Percentiles rank a stretch among this genome's conserved stretches.
phyloP scores from a whole-genome alignment of 1,140 invertebrate species.

The Magallana angulata region DNA sequence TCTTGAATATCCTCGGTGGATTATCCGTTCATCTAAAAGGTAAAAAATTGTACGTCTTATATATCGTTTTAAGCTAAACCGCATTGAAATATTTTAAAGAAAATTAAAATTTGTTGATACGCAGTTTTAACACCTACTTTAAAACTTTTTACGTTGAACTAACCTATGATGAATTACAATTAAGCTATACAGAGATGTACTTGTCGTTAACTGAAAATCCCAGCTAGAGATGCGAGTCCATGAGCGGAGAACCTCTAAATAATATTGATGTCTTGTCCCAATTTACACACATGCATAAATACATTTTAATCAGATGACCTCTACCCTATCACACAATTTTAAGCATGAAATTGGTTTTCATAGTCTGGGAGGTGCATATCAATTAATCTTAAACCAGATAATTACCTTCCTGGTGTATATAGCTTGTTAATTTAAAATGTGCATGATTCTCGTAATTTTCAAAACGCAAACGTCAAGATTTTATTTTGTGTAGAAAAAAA shows the following conservation, averaged over 20 bases:
- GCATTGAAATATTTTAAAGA: too few species aligned
- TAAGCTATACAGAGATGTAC: not conserved
- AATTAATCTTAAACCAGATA: not conserved
- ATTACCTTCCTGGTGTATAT: not conserved
- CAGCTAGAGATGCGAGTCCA: not conserved
- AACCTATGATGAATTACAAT: not conserved
- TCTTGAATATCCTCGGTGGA: not conserved
- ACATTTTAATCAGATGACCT: slow-evolving; percentile 11
- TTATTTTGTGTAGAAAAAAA: too few species aligned
- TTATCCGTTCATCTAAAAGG: not conserved
- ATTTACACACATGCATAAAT: slow-evolving; percentile 6
- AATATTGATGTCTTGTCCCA: not conserved
- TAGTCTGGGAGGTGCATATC: not conserved
- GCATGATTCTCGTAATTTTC: not conserved
- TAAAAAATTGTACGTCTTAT: not conserved
- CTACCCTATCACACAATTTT: not conserved
- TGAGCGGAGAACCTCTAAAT: not conserved
- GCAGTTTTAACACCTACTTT: too few species aligned
- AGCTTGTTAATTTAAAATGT: not conserved
- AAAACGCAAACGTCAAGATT: too few species aligned
- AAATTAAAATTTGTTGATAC: too few species aligned
- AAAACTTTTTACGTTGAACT: not conserved
- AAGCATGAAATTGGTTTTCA: slow-evolving; percentile 3
- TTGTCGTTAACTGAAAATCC: not conserved
- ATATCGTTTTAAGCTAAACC: too few species aligned